Percentiles rank a stretch among this genome's conserved stretches.
Evolutionary conservation across 1,140 invertebrate species (phyloP).

Genomic region (Ditylenchus dipsaci): DNA sequence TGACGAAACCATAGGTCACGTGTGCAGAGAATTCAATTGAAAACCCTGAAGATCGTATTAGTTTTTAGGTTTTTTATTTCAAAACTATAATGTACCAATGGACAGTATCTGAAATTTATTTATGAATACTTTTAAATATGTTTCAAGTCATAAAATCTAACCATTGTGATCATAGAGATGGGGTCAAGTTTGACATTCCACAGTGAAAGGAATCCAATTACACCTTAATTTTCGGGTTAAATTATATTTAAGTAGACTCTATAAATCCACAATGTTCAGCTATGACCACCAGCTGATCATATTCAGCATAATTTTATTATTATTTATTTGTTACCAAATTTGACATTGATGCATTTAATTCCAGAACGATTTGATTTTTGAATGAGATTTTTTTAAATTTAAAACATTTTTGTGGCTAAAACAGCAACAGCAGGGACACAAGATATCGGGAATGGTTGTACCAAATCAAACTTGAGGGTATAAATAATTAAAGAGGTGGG

Average conservation of each 20-base stretch:
- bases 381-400: too few relatives aligned
- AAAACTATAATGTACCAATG: constrained; percentile 11
- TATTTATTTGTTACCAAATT: constrained; percentile 58
- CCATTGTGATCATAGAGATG: constrained; percentile 58
- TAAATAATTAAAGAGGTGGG: too few relatives aligned
- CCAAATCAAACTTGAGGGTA: constrained; percentile 29
- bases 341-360: too few relatives aligned
- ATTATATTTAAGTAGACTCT: constrained; percentile 50
- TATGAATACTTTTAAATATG: background rate
- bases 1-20: constrained; percentile 85
- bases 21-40: constrained; percentile 80
- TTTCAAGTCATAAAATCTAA: background rate
- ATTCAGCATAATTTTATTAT: too few relatives aligned
- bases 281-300: too few relatives aligned
- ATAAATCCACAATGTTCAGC: too few relatives aligned
- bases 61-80: constrained; percentile 5
- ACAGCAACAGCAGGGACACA: too few relatives aligned
- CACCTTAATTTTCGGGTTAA: constrained; percentile 63
- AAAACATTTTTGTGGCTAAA: too few relatives aligned
- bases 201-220: constrained; percentile 89
- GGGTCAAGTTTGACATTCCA: constrained; percentile 73
- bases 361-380: too few relatives aligned
- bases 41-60: constrained; percentile 56
- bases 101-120: constrained; percentile 43
- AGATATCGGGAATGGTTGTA: too few relatives aligned